Conservation (phyloP, 92 coral and sea anemone genomes). For the Actinostola sp. region DNA sequence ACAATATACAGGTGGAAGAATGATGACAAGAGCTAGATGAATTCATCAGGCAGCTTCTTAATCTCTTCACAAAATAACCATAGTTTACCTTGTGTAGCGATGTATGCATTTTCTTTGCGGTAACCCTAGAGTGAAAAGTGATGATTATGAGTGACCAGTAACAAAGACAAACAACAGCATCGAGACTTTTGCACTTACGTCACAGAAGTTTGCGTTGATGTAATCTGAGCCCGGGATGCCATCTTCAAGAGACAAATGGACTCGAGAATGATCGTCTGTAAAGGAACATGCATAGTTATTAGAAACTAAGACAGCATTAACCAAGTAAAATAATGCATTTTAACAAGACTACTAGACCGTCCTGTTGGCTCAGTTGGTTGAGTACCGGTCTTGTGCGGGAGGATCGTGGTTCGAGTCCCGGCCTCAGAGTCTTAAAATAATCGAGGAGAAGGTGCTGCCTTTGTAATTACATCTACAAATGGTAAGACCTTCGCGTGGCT, state of each 20-base stretch:
- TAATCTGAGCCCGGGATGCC: constrained; percentile 88
- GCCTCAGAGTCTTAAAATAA: too few species aligned
- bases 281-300: too few species aligned
- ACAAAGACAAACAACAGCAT: too few species aligned
- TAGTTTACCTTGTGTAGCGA: constrained; percentile 83
- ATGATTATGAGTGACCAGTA: neutral
- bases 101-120: constrained; percentile 94
- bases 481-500: too few species aligned
- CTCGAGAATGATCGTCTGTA: constrained; percentile 96
- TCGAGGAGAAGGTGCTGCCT: too few species aligned
- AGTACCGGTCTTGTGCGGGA: too few species aligned
- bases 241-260: constrained; percentile 57
- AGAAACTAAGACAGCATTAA: neutral
- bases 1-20: neutral
- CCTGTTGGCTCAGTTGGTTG: too few species aligned
- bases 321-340: neutral
- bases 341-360: too few species aligned
- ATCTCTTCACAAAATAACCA: too few species aligned
- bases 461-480: too few species aligned
- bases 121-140: constrained; percentile 69
- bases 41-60: too few species aligned
- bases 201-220: constrained; percentile 94
- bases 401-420: too few species aligned
- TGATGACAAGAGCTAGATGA: neutral
- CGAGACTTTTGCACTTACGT: constrained; percentile 90